Percentiles rank a stretch among this genome's conserved stretches.
These are phyloP conservation scores for Umimayanthus chanpuru DNA, from an alignment of 92 coral and sea anemone species.

Conservation along the genomic window DNA sequence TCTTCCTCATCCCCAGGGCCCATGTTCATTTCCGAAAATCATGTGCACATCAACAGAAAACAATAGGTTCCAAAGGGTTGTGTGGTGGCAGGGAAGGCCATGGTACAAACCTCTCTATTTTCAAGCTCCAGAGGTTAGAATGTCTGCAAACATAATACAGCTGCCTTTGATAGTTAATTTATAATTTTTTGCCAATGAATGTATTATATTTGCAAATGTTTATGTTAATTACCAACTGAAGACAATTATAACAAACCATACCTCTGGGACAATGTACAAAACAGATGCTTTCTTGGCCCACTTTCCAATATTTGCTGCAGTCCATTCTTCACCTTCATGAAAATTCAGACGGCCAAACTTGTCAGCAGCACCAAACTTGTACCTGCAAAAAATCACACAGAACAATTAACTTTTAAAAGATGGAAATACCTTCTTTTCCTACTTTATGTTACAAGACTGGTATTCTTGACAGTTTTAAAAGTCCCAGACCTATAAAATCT, in stretches of 20 bases:
- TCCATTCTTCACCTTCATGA: slow-evolving; percentile 55
- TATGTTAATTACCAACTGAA: neutral
- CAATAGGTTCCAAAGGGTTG: no score
- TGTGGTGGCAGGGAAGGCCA: no score
- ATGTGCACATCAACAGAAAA: no score
- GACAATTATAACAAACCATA: neutral
- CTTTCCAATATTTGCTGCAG: slow-evolving; percentile 44
- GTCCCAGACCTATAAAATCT: no score
- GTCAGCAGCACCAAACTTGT: slow-evolving; percentile 62
- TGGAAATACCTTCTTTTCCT: neutral
- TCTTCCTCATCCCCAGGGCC: no score
- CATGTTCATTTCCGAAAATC: no score
- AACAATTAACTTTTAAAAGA: neutral
- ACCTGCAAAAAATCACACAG: slow-evolving; percentile 22
- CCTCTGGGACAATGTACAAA: slow-evolving; percentile 60
- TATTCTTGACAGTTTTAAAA: no score
- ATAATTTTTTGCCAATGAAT: neutral
- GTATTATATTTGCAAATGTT: neutral
- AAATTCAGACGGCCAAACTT: slow-evolving; percentile 56
- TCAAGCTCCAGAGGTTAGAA: no score
- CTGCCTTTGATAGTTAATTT: no score
- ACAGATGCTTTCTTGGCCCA: slow-evolving; percentile 64
- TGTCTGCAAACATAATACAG: no score
- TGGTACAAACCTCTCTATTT: no score
- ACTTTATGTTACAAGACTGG: neutral